phyloP scores from a whole-genome alignment of 2,888 invertebrate genomes.

The Andrena trimmerana region DNA sequence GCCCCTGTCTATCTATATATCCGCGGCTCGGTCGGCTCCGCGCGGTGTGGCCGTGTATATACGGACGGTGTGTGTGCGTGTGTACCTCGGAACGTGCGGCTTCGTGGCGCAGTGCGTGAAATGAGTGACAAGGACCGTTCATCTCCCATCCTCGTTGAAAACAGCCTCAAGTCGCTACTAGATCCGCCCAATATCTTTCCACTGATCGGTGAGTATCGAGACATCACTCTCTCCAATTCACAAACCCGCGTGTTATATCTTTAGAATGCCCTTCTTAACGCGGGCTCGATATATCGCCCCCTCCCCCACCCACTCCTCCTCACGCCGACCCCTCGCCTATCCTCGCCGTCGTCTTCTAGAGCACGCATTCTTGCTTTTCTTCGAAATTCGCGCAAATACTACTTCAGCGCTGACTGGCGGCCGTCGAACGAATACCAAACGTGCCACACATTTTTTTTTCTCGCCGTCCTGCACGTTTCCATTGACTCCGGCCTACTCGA shows the following conservation, averaged over 20 bases:
- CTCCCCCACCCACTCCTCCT: conserved; percentile 13
- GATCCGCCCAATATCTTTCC: conserved; percentile 89
- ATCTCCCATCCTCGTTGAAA: conserved; percentile 95
- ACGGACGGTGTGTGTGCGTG: conserved; percentile 66
- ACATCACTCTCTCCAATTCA: conserved; percentile 3
- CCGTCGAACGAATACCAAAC: conserved; percentile 39
- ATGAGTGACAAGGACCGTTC: conserved; percentile 96
- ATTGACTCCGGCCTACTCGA: background rate
- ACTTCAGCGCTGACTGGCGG: conserved; percentile 75
- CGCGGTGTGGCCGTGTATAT: conserved; percentile 57
- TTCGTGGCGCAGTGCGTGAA: conserved; percentile 86
- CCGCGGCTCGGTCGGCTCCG: conserved; percentile 19
- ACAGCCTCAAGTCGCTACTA: conserved; percentile 94
- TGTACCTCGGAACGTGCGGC: conserved; percentile 69
- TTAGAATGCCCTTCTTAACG: conserved; percentile 27
- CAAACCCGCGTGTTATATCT: conserved; percentile 13
- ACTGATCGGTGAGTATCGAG: conserved; percentile 82
- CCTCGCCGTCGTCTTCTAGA: conserved; percentile 21
- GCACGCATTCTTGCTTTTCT: conserved; percentile 42
- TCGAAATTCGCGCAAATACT: conserved; percentile 73
- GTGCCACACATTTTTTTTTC: background rate
- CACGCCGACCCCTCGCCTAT: background rate
- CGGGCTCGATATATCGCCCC: conserved; percentile 29
- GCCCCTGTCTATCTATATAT: conserved; percentile 34
- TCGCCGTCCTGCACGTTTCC: background rate